Base-by-base conservation (phyloP, 2,888 invertebrate species). In the Protonemura montana region DNA sequence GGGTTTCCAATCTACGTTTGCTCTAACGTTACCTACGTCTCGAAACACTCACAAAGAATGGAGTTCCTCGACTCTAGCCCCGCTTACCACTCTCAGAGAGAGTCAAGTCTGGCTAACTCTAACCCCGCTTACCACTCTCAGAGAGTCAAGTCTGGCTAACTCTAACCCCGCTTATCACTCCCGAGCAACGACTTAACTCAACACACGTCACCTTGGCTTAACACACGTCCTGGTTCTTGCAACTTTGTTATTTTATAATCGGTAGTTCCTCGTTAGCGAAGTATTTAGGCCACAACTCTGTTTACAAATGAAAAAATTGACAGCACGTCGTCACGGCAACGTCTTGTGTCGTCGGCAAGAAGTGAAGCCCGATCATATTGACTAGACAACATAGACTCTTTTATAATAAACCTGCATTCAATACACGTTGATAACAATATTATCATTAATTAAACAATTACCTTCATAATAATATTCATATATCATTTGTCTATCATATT, bases 211-310 rank as follows among this genome's bases (percentile, higher is more conserved):
- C 16, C 21, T 30, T 25, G 25, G n/a, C 41, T 82, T 84, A 84
- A 26, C 59, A 76, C 76, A 29, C 84, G 84, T 84, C 84, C 84
- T 84, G 84, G 84, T 84, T 76, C 84, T 76, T 16, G 21, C 26
- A 28, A 76, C 76, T 84, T 59, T 76, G 3, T 25, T 42, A 83
- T 42, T 42, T 59, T 59, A 59, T 59, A 59, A 59, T 59, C 59
- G 5, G 59, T 83, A 83, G 25, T 83, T 42, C 59, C 42, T 59
- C 76, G 59, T 84, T 83, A 84, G 59, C 76, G 59, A 87, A 85
- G 86, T 86, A n/a, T n/a, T 85, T 87, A 87, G 87, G 87, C 87
- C 87, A 86, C 80, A 86, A 85, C 83, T 85, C 86, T 83, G 28
- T 27, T 26, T 59, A 10, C 1, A 59, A 84, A 59, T 42, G 7